Evolutionary conservation across 1,140 invertebrate species (phyloP), one percentile per base, ranked within the genome.

Genomic region (Cherax quadricarinatus): DNA sequence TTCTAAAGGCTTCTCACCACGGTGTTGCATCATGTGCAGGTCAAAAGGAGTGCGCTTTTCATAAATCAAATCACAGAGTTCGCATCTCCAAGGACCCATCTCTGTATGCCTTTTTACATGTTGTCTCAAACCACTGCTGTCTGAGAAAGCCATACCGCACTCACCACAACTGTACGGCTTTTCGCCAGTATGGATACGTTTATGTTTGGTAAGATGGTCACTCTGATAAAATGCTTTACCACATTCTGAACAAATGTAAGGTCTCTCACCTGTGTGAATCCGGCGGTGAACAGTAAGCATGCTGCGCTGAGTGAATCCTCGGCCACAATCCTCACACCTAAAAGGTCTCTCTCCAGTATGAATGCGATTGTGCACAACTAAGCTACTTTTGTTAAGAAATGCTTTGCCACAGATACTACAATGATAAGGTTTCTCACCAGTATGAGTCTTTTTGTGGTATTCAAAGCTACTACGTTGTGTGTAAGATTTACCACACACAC

Each of bases 261-360:
- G 98, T 94, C 97, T 97, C 93, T 97, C 96, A 14, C 98, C 98
- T 0, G 98, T 99, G 95, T 99, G 98, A n/a, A 97, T 97, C 94
- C 98, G 96, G 93, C 97, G 96, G 96, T 95, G 97, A 96, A 96
- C 98, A 97, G 95, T 97, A 95, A 96, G 97, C 92, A 97, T 96
- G 90, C 98, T 96, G 53, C 95, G 95, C 24, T 96, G 96, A 41
- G 96, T 96, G 94, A 96, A 96, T 7, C 95, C 95, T 93, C 96
- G 95, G 92, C 95, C 96, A 93, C 96, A 96, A 30, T 93, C 90
- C 60, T 81, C 48, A 78, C 94, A 94, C 18, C 81, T 88, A 53
- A 88, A 93, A 5, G 96, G 95, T 86, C 94, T 94, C 92, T 96
- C 96, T 10, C 95, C 95, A 51, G 96, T 94, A 94, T 96, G 96